Base-by-base conservation (phyloP, 1,140 invertebrate genomes). In the Hypothenemus hampei region DNA sequence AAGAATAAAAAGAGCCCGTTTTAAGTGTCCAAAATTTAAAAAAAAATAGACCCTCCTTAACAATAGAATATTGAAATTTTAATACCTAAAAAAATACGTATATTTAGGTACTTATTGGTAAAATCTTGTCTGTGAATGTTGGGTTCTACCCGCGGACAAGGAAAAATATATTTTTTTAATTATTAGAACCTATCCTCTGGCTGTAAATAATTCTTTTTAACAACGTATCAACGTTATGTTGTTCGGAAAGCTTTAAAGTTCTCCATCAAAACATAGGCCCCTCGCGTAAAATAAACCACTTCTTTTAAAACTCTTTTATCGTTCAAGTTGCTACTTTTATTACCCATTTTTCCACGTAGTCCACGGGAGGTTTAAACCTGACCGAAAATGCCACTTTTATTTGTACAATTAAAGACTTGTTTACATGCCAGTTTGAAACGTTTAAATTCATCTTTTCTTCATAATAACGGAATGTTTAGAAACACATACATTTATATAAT, bases 91-190 rank as follows among this genome's bases (percentile, higher is more conserved):
- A 11, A 31, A 43, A 43, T 43, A 43, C 36, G 18, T 48, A 48
- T 48, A 48, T 48, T 48, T 48, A 48, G 46, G 46, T 48, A 48
- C 33, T 22, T 36, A 33, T 31, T 48, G 3, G 31, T 33, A 43
- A 20, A 21, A 22, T 26, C 13, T 31, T 51, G 40, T 35, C 15
- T 41, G 31, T 51, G 31, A n/a, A n/a, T 18, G 39, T 49, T 37
- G 8, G 22, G 40, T 10, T 15, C 6, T 22, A 21, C 7, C 22
- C 40, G 11, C 19, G 16, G 20, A 23, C 23, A 11, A n/a, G 11
- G 11, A 51, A 51, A 49, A 24, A 51, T 51, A 40, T 51, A 51
- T 51, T 51, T 51, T 51, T 51, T 51, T 51, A 51, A 51, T 51
- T 51, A 36, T 40, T 26, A 11, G 29, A 21, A n/a, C n/a, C n/a